Conservation (phyloP, 2,113 vertebrate genomes). For the Eudorcas thomsonii region DNA sequence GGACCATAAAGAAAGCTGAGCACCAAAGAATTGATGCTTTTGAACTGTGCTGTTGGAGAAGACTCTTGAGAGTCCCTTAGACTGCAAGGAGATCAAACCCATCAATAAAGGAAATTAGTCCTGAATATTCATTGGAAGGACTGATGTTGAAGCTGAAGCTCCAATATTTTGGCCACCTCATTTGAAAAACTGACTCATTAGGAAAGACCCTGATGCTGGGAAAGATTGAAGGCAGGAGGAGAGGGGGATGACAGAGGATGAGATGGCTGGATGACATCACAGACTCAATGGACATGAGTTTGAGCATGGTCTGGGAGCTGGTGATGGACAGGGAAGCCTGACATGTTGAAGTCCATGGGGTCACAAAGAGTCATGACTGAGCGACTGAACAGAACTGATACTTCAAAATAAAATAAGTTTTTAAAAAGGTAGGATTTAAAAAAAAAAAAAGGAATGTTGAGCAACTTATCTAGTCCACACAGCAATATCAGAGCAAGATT, state of each 20-base stretch:
- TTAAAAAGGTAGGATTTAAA: neutral
- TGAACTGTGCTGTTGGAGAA: neutral
- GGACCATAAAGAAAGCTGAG: neutral
- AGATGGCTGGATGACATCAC: neutral
- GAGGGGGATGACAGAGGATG: neutral
- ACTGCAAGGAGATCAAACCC: neutral
- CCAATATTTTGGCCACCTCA: neutral
- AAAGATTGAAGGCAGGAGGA: neutral
- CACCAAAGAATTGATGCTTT: neutral
- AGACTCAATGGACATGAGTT: neutral
- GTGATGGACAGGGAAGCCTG: neutral
- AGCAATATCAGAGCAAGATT: neutral
- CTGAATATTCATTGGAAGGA: neutral
- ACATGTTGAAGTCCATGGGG: accelerated
- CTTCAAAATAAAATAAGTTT: neutral
- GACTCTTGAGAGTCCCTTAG: neutral
- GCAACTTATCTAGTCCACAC: neutral
- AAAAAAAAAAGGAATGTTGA: neutral
- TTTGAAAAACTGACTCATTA: neutral
- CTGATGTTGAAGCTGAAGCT: neutral
- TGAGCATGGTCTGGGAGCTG: neutral
- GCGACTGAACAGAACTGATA: neutral
- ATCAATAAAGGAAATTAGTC: neutral
- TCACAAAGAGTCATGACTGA: neutral
- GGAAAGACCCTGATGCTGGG: neutral